Evolutionary conservation across 2,888 invertebrate genomes (phyloP), one percentile per base, ranked within the genome.

Genomic region (Trypoxylon attenuatum): DNA sequence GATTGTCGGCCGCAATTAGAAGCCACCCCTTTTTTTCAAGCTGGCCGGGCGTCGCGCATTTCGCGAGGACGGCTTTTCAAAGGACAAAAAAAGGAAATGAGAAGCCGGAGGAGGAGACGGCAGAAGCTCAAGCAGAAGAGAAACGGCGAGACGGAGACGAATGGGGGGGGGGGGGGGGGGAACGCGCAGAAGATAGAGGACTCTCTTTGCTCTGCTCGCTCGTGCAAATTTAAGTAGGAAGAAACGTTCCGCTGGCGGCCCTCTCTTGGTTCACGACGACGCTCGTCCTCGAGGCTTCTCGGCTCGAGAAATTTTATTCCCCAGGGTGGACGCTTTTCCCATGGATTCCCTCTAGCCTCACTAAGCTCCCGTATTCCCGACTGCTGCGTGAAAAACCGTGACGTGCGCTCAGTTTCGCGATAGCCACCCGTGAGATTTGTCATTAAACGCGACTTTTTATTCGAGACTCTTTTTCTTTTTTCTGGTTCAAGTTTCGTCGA

Each of bases 141-240:
- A 49, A 46, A 46, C 10, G 2, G 16, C 21, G 21, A 29, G 62
- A 19, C 19, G 21, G 22, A 10, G 50, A 33, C 21, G 22, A 23
- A 10, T 16, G 39, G 21, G 10, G 46, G 29, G 15, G n/a, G 15
- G n/a, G 15, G 6, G 23, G 55, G 15, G 16, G 13, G 18, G 5
- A 39, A 18, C 22, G 25, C 46, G 42, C 10, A 5, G 55, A 33
- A 33, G 54, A 55, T 52, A 23, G 53, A 39, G 62, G 60, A 60
- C 46, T 56, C 54, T 66, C 63, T 60, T 65, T 62, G 55, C 65
- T 64, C 61, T 53, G 67, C 59, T 73, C 56, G 63, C 61, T 71
- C 63, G 63, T 73, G 71, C 69, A 73, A 74, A 73, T 74, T 73
- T 74, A 73, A 73, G 64, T 71, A 71, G 61, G 56, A 68, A 73